Percentiles rank a stretch among this genome's conserved stretches.
Evolutionary conservation across 2,888 invertebrate genomes (phyloP).

Genomic region (Tetropium fuscum): DNA sequence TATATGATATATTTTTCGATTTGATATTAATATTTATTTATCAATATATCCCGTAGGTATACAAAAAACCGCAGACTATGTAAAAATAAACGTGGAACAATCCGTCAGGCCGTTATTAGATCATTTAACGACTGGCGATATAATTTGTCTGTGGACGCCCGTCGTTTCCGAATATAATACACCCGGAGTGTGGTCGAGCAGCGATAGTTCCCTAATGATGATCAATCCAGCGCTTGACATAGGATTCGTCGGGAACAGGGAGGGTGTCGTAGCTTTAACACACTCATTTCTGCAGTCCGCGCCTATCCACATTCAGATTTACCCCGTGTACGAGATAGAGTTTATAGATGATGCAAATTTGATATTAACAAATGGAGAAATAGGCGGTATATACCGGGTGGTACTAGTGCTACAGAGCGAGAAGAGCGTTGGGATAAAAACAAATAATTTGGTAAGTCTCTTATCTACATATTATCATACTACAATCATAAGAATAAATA

Average conservation of each 20-base stretch:
- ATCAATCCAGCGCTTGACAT: conserved; percentile 61
- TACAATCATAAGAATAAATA: no score
- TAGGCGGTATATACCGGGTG: conserved; percentile 46
- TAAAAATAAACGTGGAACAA: conserved; percentile 63
- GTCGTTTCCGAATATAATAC: conserved; percentile 60
- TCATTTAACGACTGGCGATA: conserved; percentile 68
- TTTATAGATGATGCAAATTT: conserved; percentile 46
- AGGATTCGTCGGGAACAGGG: conserved; percentile 58
- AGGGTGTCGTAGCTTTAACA: conserved; percentile 56
- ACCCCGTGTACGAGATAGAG: conserved; percentile 55
- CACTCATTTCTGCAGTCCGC: conserved; percentile 59
- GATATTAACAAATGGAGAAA: conserved; percentile 56
- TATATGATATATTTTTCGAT: neutral
- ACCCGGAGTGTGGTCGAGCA: conserved; percentile 61
- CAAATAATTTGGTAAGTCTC: conserved; percentile 58
- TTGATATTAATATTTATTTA: no score
- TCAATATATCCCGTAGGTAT: conserved; percentile 37
- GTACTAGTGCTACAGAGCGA: conserved; percentile 56
- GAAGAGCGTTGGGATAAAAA: conserved; percentile 50
- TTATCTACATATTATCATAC: neutral
- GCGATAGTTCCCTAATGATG: conserved; percentile 58
- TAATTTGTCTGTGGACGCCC: conserved; percentile 69
- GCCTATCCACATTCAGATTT: conserved; percentile 56
- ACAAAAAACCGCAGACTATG: conserved; percentile 62
- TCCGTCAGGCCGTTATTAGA: conserved; percentile 61